Percentiles rank a stretch among this genome's conserved stretches.
Evolutionary conservation across 2,888 invertebrate genomes (phyloP).

Genomic region (Thymelicus lineola): DNA sequence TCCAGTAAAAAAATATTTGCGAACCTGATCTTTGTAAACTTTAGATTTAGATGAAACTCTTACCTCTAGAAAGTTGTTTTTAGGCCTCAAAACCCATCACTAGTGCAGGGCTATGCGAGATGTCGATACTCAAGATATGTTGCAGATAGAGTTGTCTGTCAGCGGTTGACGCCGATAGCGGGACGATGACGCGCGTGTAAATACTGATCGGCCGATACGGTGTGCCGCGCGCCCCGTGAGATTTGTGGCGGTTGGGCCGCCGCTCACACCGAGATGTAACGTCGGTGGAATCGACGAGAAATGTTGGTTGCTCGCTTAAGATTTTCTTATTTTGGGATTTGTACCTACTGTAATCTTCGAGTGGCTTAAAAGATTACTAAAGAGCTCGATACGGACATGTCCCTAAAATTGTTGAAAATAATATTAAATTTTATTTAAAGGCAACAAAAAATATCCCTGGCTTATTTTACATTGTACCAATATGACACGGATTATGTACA

Average conservation of each 20-base stretch:
- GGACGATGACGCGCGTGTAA: conserved; percentile 40
- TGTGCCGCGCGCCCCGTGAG: conserved; percentile 8
- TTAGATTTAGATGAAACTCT: neutral
- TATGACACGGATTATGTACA: too few species aligned
- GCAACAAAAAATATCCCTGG: too few species aligned
- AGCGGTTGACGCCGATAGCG: conserved; percentile 40
- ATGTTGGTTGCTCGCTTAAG: too few species aligned
- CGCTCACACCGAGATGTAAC: neutral
- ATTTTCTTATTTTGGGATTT: too few species aligned
- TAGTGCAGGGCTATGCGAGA: conserved; percentile 3
- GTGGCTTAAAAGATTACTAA: too few species aligned
- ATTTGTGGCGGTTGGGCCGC: neutral
- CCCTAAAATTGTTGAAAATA: too few species aligned
- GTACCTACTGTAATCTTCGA: too few species aligned
- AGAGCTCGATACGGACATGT: too few species aligned
- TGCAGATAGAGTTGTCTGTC: conserved; percentile 31
- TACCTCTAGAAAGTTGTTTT: too few species aligned
- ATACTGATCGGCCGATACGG: conserved; percentile 44
- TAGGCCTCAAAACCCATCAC: neutral
- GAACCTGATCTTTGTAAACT: neutral
- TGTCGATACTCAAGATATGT: conserved; percentile 20
- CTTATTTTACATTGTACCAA: too few species aligned
- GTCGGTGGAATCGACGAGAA: neutral
- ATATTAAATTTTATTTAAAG: too few species aligned
- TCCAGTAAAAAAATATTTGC: neutral